Percentiles rank a stretch among this genome's conserved stretches.
Conservation (phyloP, 2,888 invertebrate species). For the Caenorhabditis virilis region DNA sequence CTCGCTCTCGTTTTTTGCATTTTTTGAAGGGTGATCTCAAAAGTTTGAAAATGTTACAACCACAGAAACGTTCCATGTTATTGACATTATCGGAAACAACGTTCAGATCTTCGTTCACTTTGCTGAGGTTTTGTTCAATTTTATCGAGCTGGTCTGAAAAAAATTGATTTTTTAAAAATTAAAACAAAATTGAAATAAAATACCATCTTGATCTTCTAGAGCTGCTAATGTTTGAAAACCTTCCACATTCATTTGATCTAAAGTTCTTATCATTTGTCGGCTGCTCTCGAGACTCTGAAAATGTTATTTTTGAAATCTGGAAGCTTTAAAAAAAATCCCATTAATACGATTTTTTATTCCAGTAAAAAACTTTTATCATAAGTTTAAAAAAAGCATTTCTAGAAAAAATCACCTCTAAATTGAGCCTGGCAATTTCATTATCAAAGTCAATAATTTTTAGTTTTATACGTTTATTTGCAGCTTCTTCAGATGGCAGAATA, state of each 20-base stretch:
- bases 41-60: slow-evolving; percentile 30
- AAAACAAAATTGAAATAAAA: slow-evolving; percentile 5
- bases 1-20: slow-evolving; percentile 33
- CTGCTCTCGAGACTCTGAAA: slow-evolving; percentile 44
- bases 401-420: slow-evolving; percentile 27
- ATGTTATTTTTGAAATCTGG: too few relatives aligned
- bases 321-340: too few relatives aligned
- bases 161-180: slow-evolving; percentile 4
- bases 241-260: slow-evolving; percentile 45
- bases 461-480: slow-evolving; percentile 28
- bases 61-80: slow-evolving; percentile 42
- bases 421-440: slow-evolving; percentile 37
- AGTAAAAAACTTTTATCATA: too few relatives aligned
- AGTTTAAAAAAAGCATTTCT: too few relatives aligned
- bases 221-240: slow-evolving; percentile 43
- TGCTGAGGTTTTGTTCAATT: slow-evolving; percentile 40
- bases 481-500: slow-evolving; percentile 16
- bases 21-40: slow-evolving; percentile 38
- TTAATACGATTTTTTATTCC: too few relatives aligned
- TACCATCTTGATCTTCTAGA: slow-evolving; percentile 53
- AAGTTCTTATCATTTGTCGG: slow-evolving; percentile 35
- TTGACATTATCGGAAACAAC: slow-evolving; percentile 40
- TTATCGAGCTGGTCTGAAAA: slow-evolving; percentile 49
- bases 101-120: slow-evolving; percentile 40
- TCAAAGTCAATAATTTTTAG: slow-evolving; percentile 44